Evolutionary conservation across 2,888 invertebrate genomes (phyloP).

Genomic region (Hirtodrosophila histrioides): DNA sequence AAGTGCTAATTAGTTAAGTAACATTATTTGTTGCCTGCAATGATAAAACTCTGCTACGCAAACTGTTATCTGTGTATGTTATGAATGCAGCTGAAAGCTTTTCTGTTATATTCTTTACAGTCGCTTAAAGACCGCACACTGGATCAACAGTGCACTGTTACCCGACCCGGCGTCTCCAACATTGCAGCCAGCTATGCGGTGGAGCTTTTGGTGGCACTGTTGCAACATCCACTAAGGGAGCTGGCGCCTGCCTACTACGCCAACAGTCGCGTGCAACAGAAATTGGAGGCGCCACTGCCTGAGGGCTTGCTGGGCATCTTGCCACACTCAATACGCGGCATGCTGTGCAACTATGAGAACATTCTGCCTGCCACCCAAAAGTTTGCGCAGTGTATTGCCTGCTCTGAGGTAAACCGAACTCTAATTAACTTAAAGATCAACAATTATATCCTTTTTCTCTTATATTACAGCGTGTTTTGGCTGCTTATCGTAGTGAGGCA

Average conservation of each 20-base stretch:
- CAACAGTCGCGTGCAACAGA: slow-evolving; percentile 54
- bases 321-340: slow-evolving; percentile 97
- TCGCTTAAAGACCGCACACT: slow-evolving; percentile 95
- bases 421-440: too few relatives aligned
- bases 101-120: slow-evolving; percentile 85
- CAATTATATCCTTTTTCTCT: neutral
- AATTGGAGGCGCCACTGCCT: slow-evolving; percentile 71
- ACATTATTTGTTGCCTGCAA: too few relatives aligned
- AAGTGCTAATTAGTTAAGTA: too few relatives aligned
- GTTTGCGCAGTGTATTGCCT: slow-evolving; percentile 96
- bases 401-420: slow-evolving; percentile 87
- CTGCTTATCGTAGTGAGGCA: slow-evolving; percentile 86
- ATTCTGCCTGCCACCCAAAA: slow-evolving; percentile 93
- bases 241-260: slow-evolving; percentile 88
- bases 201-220: slow-evolving; percentile 92
- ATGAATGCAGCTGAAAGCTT: neutral
- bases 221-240: slow-evolving; percentile 92
- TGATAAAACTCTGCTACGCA: too few relatives aligned
- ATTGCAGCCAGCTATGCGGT: slow-evolving; percentile 96
- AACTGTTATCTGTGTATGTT: too few relatives aligned
- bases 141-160: slow-evolving; percentile 99
- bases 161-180: slow-evolving; percentile 96
- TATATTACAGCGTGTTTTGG: slow-evolving; percentile 82
- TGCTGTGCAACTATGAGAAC: slow-evolving; percentile 92
- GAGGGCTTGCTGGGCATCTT: slow-evolving; percentile 91